Base-by-base conservation (phyloP, 1,140 invertebrate species). In the Ceratina calcarata region DNA sequence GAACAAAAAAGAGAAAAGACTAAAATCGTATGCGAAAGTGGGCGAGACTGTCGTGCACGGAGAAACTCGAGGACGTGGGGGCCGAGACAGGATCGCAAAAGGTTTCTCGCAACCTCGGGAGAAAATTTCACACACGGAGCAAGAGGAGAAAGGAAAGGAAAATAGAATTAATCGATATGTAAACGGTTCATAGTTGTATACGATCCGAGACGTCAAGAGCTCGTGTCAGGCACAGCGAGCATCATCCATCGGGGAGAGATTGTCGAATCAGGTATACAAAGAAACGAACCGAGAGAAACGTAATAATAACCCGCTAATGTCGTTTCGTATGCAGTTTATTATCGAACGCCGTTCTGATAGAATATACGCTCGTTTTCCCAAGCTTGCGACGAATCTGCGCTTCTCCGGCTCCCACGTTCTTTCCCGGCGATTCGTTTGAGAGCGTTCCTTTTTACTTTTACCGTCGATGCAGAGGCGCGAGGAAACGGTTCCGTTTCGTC, bases 361-460 rank as follows among this genome's bases (percentile, higher is more conserved):
- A 0, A 51, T 1, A 51, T 53, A 3, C 24, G 57, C 3, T 22
- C 16, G 45, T 53, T 15, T 15, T 16, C 49, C 32, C 1, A 61
- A 55, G 60, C 49, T 72, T 78, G 76, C 68, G 68, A 71, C 76
- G 27, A 72, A 78, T 78, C 20, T 10, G 6, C 60, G 68, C 73
- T 51, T 22, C 64, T 24, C 20, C 60, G 60, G 49, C 32, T 68
- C 67, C 58, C 49, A 58, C 62, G 20, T 22, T 61, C 37, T 45
- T 45, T 20, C 7, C 18, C 45, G 37, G 6, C 55, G 37, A 18
- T 57, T 6, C 55, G 55, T 57, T 57, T 10, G 15, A 16, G 12
- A 18, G 27, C 62, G 51, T 45, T 27, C 20, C 53, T 22, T 16
- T 49, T 49, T 16, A 18, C 6, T 64, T n/a, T 45, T 62, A 10